These are phyloP conservation scores for Periparus ater DNA, from an alignment of 2,797 vertebrate genomes.

Conservation along the genomic window DNA sequence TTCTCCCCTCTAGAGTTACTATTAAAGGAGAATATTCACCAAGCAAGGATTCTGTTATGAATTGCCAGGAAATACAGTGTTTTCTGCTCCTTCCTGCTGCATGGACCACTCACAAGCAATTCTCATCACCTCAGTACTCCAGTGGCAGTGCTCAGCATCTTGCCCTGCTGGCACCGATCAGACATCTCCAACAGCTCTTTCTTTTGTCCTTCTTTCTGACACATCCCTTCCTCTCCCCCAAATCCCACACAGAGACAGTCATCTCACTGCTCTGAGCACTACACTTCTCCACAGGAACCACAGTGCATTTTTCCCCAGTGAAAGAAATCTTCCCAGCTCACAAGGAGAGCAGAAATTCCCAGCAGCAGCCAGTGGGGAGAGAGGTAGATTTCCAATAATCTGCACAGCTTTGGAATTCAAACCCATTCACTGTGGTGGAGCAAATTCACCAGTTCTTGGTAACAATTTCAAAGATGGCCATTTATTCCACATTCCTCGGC, in stretches of 20 bases:
- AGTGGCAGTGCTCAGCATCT: background rate
- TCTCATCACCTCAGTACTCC: background rate
- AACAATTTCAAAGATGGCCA: background rate
- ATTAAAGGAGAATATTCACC: background rate
- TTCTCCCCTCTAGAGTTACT: background rate
- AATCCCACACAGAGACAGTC: background rate
- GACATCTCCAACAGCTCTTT: background rate
- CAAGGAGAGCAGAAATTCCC: background rate
- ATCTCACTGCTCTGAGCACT: background rate
- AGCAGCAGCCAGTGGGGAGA: background rate
- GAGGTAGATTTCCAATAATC: background rate
- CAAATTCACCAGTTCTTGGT: background rate
- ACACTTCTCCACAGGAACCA: background rate
- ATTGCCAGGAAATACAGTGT: background rate
- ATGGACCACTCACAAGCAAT: background rate
- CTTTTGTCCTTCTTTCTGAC: background rate
- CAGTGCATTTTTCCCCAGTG: constrained; percentile 15
- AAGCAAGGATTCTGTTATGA: background rate
- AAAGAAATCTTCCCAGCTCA: constrained; percentile 6
- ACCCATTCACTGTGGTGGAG: background rate
- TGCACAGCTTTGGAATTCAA: constrained; percentile 1
- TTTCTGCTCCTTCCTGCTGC: background rate
- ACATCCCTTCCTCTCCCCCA: background rate
- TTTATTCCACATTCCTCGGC: background rate
- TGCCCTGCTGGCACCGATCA: background rate